A percentile compares a stretch with the other conserved stretches of the same genome.
These are phyloP conservation scores for Chlamydotis undulata DNA, from an alignment of 2,113 vertebrate genomes.

Conservation along the genomic window DNA sequence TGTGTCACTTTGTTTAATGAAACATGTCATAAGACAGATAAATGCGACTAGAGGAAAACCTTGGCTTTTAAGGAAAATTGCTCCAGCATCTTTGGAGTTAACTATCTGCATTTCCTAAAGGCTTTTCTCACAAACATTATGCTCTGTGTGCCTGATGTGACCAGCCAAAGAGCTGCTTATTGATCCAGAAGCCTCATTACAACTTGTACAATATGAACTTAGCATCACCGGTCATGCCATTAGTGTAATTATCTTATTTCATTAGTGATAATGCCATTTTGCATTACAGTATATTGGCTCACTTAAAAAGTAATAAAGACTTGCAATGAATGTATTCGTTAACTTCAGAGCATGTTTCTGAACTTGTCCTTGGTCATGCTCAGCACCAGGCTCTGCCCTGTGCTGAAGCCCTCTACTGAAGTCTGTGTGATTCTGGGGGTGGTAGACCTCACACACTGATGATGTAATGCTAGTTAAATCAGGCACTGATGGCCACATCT, in stretches of 20 bases:
- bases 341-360: slow-evolving; percentile 35
- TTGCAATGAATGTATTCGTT: slow-evolving; percentile 39
- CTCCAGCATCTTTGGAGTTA: slow-evolving; percentile 39
- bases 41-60: neutral
- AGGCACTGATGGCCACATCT: neutral
- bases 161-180: slow-evolving; percentile 62
- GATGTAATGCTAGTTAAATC: neutral
- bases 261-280: slow-evolving; percentile 66
- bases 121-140: slow-evolving; percentile 5
- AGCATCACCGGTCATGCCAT: slow-evolving; percentile 64
- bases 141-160: slow-evolving; percentile 8
- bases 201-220: slow-evolving; percentile 65
- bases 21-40: neutral
- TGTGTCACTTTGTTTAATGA: neutral
- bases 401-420: neutral
- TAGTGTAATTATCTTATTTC: slow-evolving; percentile 75
- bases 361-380: neutral
- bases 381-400: neutral
- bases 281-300: slow-evolving; percentile 59
- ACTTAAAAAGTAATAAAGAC: slow-evolving; percentile 69
- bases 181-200: slow-evolving; percentile 69
- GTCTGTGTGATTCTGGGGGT: neutral
- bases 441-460: neutral
- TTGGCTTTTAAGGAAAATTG: neutral
- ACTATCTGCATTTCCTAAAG: neutral